Percentiles rank a stretch among this genome's conserved stretches.
phyloP scores from a whole-genome alignment of 2,888 invertebrate species.

The Eutolmus rufibarbis region DNA sequence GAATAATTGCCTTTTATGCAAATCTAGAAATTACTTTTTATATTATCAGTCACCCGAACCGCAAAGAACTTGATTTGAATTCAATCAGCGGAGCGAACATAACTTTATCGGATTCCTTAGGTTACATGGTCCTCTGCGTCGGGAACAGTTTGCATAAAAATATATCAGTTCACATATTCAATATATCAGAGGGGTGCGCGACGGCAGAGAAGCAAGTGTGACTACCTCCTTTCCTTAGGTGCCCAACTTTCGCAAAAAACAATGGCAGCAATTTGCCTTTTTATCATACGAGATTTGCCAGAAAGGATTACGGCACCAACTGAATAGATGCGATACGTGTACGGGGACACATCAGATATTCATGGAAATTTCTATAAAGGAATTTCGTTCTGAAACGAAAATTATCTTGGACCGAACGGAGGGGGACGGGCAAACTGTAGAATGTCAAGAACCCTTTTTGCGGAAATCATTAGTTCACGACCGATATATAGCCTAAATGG shows the following conservation, averaged over 20 bases:
- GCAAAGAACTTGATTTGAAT: neutral
- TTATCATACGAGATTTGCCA: constrained; percentile 7
- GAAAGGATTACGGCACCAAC: neutral
- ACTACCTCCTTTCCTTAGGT: neutral
- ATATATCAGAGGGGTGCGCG: neutral
- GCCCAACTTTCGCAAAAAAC: neutral
- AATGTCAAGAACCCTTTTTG: neutral
- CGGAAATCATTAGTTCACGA: neutral
- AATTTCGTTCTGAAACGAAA: constrained; percentile 3
- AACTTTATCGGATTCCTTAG: neutral
- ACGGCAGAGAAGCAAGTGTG: neutral
- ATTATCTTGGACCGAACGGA: neutral
- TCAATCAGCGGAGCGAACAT: neutral
- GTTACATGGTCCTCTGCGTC: neutral
- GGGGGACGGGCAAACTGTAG: neutral
- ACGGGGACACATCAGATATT: constrained; percentile 4
- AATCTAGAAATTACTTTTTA: neutral
- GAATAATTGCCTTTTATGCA: neutral
- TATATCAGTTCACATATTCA: neutral
- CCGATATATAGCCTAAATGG: neutral
- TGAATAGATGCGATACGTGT: neutral
- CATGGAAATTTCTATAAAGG: constrained; percentile 11
- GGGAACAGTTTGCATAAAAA: neutral
- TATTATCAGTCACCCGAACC: neutral
- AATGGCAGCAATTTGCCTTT: constrained; percentile 6